Evolutionary conservation across 30 jellyfish, hydroid and myxozoan species (phyloP).

Genomic region (Hydra vulgaris): DNA sequence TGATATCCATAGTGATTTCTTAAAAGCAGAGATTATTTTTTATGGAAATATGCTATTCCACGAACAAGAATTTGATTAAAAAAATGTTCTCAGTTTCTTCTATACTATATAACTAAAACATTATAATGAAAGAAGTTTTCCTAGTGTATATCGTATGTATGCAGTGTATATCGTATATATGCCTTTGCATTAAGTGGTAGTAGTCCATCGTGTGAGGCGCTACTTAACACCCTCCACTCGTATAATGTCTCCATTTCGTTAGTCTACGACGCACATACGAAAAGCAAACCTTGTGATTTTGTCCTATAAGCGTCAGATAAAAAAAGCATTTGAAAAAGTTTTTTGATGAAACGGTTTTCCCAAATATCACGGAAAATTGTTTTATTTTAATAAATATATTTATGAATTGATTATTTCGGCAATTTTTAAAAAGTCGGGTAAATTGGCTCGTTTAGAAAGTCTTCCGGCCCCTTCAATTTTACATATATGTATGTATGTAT

Average conservation of each 20-base stretch:
- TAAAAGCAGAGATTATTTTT: not conserved
- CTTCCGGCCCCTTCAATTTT: not conserved
- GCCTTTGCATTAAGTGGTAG: not conserved
- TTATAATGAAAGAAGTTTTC: not conserved
- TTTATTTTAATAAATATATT: too few species aligned
- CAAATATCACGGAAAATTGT: not conserved
- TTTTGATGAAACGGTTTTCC: not conserved
- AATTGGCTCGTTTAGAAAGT: not conserved
- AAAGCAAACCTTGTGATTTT: not conserved
- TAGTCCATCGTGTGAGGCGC: not conserved
- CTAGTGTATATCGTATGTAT: not conserved
- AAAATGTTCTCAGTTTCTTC: not conserved
- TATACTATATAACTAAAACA: not conserved
- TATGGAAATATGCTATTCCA: not conserved
- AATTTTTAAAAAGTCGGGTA: not conserved
- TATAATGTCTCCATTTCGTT: not conserved
- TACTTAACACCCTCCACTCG: not conserved
- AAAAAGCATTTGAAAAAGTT: not conserved
- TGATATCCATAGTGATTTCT: not conserved
- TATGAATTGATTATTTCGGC: not conserved
- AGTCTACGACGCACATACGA: not conserved
- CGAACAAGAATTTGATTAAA: not conserved
- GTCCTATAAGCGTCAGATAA: not conserved
- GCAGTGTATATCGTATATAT: not conserved
- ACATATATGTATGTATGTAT: not conserved